phyloP scores from a whole-genome alignment of 1,140 invertebrate species.

The Aporrectodea caliginosa region DNA sequence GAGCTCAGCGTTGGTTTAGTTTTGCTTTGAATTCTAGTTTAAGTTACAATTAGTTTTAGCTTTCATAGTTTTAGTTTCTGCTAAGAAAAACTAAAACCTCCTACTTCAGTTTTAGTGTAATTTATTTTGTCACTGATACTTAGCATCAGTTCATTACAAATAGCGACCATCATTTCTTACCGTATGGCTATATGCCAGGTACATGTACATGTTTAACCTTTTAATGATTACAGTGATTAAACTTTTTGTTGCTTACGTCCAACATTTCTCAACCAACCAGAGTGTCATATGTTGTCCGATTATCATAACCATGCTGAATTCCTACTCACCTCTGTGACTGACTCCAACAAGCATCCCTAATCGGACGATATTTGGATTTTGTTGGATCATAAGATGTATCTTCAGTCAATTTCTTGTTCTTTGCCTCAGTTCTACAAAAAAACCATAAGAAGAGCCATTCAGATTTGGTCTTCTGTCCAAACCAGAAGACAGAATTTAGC shows the following conservation, averaged over 20 bases:
- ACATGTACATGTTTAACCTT: neutral
- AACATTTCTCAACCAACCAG: no score
- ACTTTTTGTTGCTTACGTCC: neutral
- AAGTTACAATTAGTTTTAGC: no score
- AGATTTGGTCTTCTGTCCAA: no score
- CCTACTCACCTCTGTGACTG: conserved; percentile 65
- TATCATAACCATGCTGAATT: conserved; percentile 8
- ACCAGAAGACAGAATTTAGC: no score
- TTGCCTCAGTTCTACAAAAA: neutral
- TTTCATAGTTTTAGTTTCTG: no score
- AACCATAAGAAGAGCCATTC: conserved; percentile 1
- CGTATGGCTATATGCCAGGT: neutral
- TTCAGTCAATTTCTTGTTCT: conserved; percentile 18
- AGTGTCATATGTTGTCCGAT: neutral
- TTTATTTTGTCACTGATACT: no score
- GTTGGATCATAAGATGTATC: conserved; percentile 68
- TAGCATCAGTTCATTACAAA: no score
- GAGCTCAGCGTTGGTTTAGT: no score
- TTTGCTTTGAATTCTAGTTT: no score
- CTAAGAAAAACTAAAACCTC: no score
- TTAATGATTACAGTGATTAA: conserved; percentile 17
- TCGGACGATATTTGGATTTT: conserved; percentile 76
- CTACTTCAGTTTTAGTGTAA: no score
- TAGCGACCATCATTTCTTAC: no score
- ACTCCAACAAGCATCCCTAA: conserved; percentile 85